phyloP scores from a whole-genome alignment of 2,797 vertebrate genomes.

The Pangasius krempfi region DNA sequence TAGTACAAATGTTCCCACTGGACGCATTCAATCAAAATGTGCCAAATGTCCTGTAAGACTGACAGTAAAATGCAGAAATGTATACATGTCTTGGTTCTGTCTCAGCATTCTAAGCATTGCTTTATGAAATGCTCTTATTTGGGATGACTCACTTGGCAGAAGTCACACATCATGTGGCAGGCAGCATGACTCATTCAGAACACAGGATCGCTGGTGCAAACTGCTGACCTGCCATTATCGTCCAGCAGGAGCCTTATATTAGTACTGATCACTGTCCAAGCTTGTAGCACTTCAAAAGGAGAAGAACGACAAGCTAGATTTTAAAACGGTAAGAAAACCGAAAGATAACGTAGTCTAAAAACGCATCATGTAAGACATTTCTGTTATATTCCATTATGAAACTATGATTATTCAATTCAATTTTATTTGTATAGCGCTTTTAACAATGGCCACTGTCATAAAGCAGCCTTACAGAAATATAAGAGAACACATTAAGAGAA shows the following conservation, averaged over 20 bases:
- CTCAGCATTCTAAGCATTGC: conserved; percentile 3
- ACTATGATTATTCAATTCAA: background rate
- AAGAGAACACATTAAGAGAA: background rate
- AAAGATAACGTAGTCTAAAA: background rate
- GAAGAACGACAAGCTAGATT: background rate
- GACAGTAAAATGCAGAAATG: background rate
- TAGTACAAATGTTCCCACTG: background rate
- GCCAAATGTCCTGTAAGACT: background rate
- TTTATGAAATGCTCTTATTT: conserved; percentile 65
- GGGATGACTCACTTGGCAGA: conserved; percentile 74
- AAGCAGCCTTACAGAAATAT: background rate
- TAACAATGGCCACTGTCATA: background rate
- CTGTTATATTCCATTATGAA: background rate
- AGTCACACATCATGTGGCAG: conserved; percentile 73
- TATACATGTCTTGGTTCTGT: no score
- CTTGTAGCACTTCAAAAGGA: background rate
- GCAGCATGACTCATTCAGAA: conserved; percentile 72
- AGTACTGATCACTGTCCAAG: conserved; percentile 33
- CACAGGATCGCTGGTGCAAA: conserved; percentile 56
- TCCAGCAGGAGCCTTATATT: conserved; percentile 54
- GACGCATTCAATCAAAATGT: background rate
- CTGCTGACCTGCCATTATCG: conserved; percentile 59
- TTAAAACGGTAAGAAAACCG: background rate
- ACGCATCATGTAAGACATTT: background rate
- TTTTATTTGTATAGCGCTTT: background rate